Evolutionary conservation across 1,140 invertebrate genomes (phyloP), one percentile per base, ranked within the genome.

Genomic region (Caerostris darwini): DNA sequence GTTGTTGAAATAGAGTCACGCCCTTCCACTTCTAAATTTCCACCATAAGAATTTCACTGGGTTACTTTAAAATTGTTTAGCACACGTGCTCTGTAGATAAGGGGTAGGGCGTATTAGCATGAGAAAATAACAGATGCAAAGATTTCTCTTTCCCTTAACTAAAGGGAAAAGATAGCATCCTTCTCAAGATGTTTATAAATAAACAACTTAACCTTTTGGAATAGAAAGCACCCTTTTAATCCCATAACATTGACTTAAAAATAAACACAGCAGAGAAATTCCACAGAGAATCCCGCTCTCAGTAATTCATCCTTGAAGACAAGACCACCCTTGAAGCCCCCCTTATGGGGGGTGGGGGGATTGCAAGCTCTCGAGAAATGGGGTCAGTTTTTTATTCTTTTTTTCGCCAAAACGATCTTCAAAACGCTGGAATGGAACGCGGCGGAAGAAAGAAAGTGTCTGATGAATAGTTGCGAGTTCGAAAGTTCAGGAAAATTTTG

Each of bases 321-420:
- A 19, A 77, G 71, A 77, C 71, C 71, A 77, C 71, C 71, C 71
- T 77, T 77, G 71, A 77, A 77, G 71, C 8, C 71, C 34, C 17
- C n/a, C n/a, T n/a, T 34, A 8, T 4, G 71, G 34, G 69, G 69
- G 53, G 34, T 8, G 53, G 71, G 71, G 67, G 71, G 71, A 53
- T 64, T 10, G 34, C 34, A 64, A 17, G 10, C 61, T 53, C 69
- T 53, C 71, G 34, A 50, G 2, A 77, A 77, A 77, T 53, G 71
- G 71, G 67, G 71, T 50, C 71, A 77, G 34, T 77, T 77, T 34
- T 77, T 77, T 77, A 50, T 50, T 77, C 34, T 14, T 12, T 34
- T 53, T 50, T 77, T 77, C 71, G 8, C 34, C 34, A 34, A 34
- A 53, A 12, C 8, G 34, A 12, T 53, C 8, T 77, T 53, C 34